phyloP scores from a whole-genome alignment of 1,140 invertebrate species.

The Maconellicoccus hirsutus region DNA sequence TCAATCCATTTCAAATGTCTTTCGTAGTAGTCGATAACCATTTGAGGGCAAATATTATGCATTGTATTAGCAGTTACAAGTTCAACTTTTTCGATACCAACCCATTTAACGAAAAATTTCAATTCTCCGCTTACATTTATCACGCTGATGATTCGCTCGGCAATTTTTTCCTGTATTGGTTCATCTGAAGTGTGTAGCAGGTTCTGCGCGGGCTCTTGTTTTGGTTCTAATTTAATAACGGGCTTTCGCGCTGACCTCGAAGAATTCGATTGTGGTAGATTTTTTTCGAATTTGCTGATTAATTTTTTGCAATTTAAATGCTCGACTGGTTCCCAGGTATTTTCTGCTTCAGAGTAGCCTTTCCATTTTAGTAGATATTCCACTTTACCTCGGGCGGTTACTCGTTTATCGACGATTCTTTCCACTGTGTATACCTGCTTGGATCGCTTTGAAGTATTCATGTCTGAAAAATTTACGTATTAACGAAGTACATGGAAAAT shows the following conservation, averaged over 20 bases:
- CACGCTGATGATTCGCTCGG: background rate
- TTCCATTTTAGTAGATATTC: constrained; percentile 52
- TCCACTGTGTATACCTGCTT: constrained; percentile 66
- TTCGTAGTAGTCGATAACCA: constrained; percentile 10
- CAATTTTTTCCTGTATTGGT: background rate
- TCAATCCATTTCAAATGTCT: constrained; percentile 2
- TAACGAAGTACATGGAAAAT: no score
- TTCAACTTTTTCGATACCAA: background rate
- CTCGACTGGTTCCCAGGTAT: constrained; percentile 56
- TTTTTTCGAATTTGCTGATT: background rate
- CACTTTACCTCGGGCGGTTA: constrained; percentile 56
- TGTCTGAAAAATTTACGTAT: background rate
- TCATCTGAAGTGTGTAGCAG: background rate
- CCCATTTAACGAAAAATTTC: background rate
- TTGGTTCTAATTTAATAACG: background rate
- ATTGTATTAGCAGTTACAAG: background rate
- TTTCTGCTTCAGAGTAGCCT: constrained; percentile 42
- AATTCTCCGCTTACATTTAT: background rate
- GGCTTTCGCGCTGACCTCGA: background rate
- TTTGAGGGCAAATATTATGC: background rate
- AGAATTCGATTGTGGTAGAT: background rate
- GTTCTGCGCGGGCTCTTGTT: background rate
- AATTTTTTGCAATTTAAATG: constrained; percentile 66
- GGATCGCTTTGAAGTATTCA: background rate
- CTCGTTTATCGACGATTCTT: constrained; percentile 72